Evolutionary conservation across 2,797 vertebrate species (phyloP).

Genomic region (Tangara arthus): DNA sequence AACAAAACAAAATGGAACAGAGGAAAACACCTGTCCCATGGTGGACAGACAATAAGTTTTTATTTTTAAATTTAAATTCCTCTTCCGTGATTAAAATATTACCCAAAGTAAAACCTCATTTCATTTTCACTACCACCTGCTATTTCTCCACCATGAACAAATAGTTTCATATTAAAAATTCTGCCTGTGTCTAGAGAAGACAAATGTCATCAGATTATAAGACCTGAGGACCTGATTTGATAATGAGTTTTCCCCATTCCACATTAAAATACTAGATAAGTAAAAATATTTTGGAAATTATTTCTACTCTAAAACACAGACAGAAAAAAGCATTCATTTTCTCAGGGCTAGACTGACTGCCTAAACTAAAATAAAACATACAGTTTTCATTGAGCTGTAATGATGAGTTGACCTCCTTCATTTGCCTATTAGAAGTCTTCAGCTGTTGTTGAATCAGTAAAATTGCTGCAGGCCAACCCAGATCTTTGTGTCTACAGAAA

Average conservation of each 20-base stretch:
- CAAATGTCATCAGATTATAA: background rate
- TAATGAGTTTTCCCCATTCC: background rate
- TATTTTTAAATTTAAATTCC: background rate
- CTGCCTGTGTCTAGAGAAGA: background rate
- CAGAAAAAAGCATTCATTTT: background rate
- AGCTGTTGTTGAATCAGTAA: background rate
- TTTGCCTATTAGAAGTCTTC: background rate
- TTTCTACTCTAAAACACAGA: background rate
- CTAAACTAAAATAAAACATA: background rate
- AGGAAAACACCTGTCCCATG: background rate
- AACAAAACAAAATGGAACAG: background rate
- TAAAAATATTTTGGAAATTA: background rate
- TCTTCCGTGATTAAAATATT: background rate
- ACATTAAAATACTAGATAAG: background rate
- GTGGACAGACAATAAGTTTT: background rate
- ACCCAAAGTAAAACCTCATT: background rate
- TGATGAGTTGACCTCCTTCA: background rate
- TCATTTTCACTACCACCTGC: background rate
- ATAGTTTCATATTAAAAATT: background rate
- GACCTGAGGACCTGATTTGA: background rate
- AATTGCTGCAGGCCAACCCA: background rate
- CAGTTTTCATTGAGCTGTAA: background rate
- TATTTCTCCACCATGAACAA: background rate
- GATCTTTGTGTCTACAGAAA: background rate
- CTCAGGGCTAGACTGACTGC: background rate